Conservation (phyloP, 2,113 vertebrate genomes). For the Apaloderma vittatum region DNA sequence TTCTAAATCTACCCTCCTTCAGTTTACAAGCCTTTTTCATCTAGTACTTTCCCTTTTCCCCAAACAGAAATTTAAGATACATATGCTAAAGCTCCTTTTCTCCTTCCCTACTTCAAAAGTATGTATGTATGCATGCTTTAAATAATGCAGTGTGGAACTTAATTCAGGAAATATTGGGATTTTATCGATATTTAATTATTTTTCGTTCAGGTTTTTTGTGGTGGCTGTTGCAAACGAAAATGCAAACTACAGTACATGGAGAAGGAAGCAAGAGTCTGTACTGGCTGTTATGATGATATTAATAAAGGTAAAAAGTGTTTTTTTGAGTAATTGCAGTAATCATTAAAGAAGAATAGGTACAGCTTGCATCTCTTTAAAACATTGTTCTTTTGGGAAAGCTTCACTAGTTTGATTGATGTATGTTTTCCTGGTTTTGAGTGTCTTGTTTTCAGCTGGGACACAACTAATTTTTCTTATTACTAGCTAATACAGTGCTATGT, state of each 20-base stretch:
- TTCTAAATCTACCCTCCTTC: neutral
- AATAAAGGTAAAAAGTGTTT: conserved; percentile 85
- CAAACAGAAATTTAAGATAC: neutral
- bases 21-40: neutral
- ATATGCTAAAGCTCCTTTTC: neutral
- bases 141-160: neutral
- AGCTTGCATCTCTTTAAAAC: neutral
- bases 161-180: neutral
- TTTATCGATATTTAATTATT: neutral
- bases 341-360: neutral
- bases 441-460: neutral
- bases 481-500: neutral
- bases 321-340: neutral
- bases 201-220: conserved; percentile 90
- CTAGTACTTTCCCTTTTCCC: neutral
- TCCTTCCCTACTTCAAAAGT: neutral
- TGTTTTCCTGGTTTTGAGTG: neutral
- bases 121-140: neutral
- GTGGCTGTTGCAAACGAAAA: conserved; percentile 91
- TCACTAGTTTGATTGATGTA: neutral
- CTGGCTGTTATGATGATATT: conserved; percentile 89
- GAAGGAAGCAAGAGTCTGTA: conserved; percentile 95
- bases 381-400: neutral
- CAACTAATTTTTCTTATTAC: neutral
- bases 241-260: conserved; percentile 94